Evolutionary conservation across 1,140 invertebrate species (phyloP), one percentile per base, ranked within the genome.

Genomic region (Zaprionus nigranus): DNA sequence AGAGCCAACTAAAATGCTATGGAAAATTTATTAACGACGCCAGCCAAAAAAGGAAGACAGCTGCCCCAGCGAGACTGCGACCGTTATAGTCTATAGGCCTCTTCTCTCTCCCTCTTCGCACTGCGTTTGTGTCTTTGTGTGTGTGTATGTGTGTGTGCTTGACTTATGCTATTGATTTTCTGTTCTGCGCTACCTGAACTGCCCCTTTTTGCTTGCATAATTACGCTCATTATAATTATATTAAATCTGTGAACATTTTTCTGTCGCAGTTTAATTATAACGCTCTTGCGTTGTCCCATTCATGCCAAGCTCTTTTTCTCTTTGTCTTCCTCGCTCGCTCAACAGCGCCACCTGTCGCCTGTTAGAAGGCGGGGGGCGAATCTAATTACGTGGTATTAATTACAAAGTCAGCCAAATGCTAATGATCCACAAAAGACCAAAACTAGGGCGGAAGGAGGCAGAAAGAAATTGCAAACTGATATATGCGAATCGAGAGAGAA

Each of bases 351-450:
- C 78, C 81, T 84, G 82, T 34, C 82, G 73, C 24, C 53, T 30
- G 30, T 36, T 22, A 40, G 57, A 62, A 26, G 79, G 46, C 63
- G 43, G 63, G 43, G 63, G 60, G 40, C 66, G 56, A 54, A 88
- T 88, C 79, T 84, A 87, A 88, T 87, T 87, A 82, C 84, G 59
- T 72, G 74, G 30, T 81, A 88, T 88, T 87, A 83, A 87, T 87
- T 90, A 88, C 66, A 78, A 81, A 73, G 59, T 63, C 68, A 72
- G 75, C 58, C 6, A 56, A 71, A 72, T 71, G 68, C 61, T 72
- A 72, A 72, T 76, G 69, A 72, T 65, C 22, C 46, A 53, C 51
- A 70, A 82, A 64, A 20, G 72, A 59, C 28, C 53, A 26, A 58
- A 11, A 15, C n/a, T n/a, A 13, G 46, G 20, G 13, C 3, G 49